A percentile compares a stretch with the other conserved stretches of the same genome.
These are phyloP conservation scores for Radopholus similis DNA, from an alignment of 1,140 invertebrate genomes.

Conservation along the genomic window DNA sequence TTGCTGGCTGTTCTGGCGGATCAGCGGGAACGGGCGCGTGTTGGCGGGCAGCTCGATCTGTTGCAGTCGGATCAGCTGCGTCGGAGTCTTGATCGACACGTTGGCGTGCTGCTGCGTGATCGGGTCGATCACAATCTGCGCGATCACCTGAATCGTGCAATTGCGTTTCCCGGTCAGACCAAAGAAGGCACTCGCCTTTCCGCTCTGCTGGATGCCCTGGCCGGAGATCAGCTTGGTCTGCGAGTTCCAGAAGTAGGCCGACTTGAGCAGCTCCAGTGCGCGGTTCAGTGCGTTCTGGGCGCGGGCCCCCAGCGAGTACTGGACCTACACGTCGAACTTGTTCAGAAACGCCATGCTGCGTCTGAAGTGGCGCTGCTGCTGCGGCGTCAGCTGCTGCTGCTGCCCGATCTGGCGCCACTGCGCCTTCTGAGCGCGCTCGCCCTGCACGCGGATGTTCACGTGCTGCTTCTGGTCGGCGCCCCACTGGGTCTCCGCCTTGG, in stretches of 20 bases:
- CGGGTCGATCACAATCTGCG: conserved; percentile 40
- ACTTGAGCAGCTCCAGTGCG: conserved; percentile 26
- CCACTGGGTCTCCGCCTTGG: conserved; percentile 20
- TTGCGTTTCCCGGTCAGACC: not conserved
- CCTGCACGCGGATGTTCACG: conserved; percentile 36
- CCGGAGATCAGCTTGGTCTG: conserved; percentile 13
- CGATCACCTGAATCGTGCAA: not conserved
- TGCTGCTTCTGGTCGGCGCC: conserved; percentile 33
- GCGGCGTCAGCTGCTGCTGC: conserved; percentile 7
- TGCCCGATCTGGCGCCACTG: not conserved
- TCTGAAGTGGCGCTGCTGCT: conserved; percentile 19
- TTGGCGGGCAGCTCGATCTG: conserved; percentile 18
- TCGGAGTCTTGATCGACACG: conserved; percentile 39
- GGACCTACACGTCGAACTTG: conserved; percentile 37
- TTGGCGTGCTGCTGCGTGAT: conserved; percentile 33
- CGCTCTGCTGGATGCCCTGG: not conserved
- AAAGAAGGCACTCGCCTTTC: not conserved
- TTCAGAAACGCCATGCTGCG: conserved; percentile 25
- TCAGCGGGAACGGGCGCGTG: conserved; percentile 9
- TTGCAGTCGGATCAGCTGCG: conserved; percentile 7
- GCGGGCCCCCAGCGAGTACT: conserved; percentile 26
- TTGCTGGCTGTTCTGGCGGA: not conserved
- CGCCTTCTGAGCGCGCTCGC: conserved; percentile 11
- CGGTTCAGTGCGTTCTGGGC: conserved; percentile 21
- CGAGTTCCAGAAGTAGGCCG: conserved; percentile 35